These are phyloP conservation scores for Onychorhynchus coronatus DNA, from an alignment of 2,113 vertebrate species.

Conservation along the genomic window DNA sequence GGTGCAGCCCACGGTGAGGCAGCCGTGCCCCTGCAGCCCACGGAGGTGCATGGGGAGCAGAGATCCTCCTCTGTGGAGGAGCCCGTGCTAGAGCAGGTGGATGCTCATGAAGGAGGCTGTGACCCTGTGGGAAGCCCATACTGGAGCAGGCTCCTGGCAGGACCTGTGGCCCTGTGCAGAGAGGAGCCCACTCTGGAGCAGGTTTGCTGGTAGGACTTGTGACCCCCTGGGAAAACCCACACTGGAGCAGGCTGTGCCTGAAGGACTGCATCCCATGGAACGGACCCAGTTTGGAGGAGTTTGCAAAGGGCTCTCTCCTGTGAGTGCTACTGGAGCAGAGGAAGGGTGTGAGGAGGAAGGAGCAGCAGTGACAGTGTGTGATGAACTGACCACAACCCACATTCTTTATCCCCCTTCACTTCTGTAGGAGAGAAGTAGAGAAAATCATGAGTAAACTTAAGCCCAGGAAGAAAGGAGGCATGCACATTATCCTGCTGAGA, in stretches of 20 bases:
- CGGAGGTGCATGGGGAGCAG: neutral
- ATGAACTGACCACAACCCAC: neutral
- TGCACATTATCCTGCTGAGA: neutral
- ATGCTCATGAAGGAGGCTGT: neutral
- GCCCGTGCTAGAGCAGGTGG: neutral
- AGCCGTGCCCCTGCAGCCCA: neutral
- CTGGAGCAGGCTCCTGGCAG: neutral
- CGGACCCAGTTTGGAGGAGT: neutral
- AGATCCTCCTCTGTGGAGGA: neutral
- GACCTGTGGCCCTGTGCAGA: too few species aligned
- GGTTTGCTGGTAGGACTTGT: neutral
- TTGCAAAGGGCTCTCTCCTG: neutral
- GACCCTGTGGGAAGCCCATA: neutral
- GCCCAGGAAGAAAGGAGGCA: neutral
- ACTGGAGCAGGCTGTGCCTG: neutral
- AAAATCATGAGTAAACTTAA: neutral
- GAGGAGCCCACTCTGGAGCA: neutral
- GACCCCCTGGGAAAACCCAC: neutral
- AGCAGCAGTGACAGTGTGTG: accelerated
- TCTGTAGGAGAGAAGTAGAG: accelerated
- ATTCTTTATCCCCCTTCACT: accelerated
- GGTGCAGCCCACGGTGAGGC: neutral
- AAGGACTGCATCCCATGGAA: neutral
- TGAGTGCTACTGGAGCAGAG: neutral
- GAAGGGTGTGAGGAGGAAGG: neutral